A percentile compares a stretch with the other conserved stretches of the same genome.
Conservation (phyloP, 2,888 invertebrate species). For the Agrilus mali region DNA sequence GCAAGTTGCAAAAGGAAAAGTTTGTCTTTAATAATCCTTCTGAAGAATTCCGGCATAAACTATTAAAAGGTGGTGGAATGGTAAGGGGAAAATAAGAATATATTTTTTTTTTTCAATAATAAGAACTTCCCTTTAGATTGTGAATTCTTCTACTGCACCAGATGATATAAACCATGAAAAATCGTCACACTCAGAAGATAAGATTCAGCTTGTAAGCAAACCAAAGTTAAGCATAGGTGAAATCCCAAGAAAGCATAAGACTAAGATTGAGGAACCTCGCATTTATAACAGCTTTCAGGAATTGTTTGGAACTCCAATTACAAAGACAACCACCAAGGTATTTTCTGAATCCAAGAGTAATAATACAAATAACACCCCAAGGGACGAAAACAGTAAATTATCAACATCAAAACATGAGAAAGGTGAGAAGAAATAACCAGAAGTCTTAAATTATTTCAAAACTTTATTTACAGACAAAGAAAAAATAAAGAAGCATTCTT, state of each 20-base stretch:
- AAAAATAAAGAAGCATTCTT: conserved; percentile 40
- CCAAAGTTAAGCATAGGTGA: conserved; percentile 50
- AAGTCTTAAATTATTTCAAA: conserved; percentile 2
- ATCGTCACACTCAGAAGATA: conserved; percentile 26
- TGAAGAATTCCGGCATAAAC: conserved; percentile 78
- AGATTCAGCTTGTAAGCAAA: conserved; percentile 51
- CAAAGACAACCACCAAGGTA: conserved; percentile 56
- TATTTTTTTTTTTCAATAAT: too few species aligned
- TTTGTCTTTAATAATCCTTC: conserved; percentile 74
- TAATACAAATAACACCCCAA: conserved; percentile 9
- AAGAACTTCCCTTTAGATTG: conserved; percentile 21
- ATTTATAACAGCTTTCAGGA: conserved; percentile 52
- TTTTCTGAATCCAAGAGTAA: conserved; percentile 47
- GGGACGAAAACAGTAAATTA: background rate
- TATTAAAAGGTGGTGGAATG: conserved; percentile 76
- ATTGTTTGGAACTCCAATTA: conserved; percentile 73
- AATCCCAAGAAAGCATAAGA: conserved; percentile 26
- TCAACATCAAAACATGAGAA: conserved; percentile 2
- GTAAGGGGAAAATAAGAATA: conserved; percentile 20
- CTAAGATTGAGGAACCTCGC: conserved; percentile 29
- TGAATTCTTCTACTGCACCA: conserved; percentile 21
- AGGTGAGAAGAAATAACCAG: background rate
- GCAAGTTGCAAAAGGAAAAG: conserved; percentile 63
- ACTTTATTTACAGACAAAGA: conserved; percentile 21
- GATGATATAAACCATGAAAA: conserved; percentile 34